Conservation (phyloP, 2,797 vertebrate species). For the Mycteria americana region DNA sequence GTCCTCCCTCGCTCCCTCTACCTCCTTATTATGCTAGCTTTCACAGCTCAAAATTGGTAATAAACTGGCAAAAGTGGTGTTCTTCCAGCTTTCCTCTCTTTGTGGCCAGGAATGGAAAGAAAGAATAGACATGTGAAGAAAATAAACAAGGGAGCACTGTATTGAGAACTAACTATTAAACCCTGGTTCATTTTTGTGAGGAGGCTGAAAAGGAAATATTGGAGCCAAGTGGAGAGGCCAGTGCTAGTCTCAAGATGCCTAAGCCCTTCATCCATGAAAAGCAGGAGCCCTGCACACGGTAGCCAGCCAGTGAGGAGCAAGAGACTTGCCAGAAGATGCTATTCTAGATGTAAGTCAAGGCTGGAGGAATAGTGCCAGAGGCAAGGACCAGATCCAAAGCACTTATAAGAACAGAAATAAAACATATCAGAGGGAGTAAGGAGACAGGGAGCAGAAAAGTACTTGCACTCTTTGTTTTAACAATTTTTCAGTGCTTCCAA, state of each 20-base stretch:
- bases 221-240: slow-evolving; percentile 10
- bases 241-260: not conserved
- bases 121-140: not conserved
- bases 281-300: not conserved
- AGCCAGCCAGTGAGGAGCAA: not conserved
- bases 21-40: not conserved
- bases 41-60: not conserved
- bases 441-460: not conserved
- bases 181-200: not conserved
- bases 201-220: not conserved
- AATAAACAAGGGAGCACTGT: slow-evolving; percentile 24
- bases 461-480: not conserved
- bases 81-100: not conserved
- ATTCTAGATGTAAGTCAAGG: slow-evolving; percentile 1
- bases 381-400: not conserved
- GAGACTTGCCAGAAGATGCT: not conserved
- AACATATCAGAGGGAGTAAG: not conserved
- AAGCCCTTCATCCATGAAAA: not conserved
- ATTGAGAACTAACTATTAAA: not conserved
- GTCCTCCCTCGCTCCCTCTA: not conserved
- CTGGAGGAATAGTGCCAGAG: not conserved
- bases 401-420: slow-evolving; percentile 33
- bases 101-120: not conserved
- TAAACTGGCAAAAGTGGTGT: not conserved
- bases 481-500: not conserved